Evolutionary conservation across 2,797 vertebrate genomes (phyloP).

Genomic region (Schizothorax lantsangensis): DNA sequence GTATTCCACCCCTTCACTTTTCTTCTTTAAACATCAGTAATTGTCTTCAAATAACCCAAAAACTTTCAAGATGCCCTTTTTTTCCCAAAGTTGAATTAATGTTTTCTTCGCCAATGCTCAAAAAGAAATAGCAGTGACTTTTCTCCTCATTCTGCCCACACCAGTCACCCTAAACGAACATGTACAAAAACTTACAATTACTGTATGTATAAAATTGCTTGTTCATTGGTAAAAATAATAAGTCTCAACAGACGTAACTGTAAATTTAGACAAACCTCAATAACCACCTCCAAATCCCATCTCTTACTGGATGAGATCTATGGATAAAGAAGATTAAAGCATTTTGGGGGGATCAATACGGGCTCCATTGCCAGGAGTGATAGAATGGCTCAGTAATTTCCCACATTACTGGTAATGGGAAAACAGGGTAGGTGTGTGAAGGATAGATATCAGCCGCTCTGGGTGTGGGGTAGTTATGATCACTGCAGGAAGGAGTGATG

Average conservation of each 20-base stretch:
- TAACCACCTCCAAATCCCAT: constrained; percentile 46
- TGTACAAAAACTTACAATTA: neutral
- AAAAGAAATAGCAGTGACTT: neutral
- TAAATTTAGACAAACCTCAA: constrained; percentile 45
- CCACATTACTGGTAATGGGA: constrained; percentile 52
- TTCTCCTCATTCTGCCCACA: constrained; percentile 5
- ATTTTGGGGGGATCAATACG: constrained; percentile 64
- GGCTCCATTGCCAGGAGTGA: constrained; percentile 49
- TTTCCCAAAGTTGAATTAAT: neutral
- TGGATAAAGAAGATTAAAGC: constrained; percentile 58
- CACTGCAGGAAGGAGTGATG: neutral
- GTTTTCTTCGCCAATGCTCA: neutral
- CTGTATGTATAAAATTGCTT: neutral
- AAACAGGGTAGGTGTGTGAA: constrained; percentile 19
- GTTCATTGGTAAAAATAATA: neutral
- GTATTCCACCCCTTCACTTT: neutral
- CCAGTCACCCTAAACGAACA: neutral
- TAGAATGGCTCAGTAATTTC: constrained; percentile 57
- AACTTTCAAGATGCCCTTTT: neutral
- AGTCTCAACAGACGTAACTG: constrained; percentile 22
- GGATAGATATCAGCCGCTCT: neutral
- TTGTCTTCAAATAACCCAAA: constrained; percentile 13
- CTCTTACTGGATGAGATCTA: constrained; percentile 37
- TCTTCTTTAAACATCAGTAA: neutral
- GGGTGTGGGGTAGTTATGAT: constrained; percentile 18